Evolutionary conservation across 2,888 invertebrate species (phyloP).

Genomic region (Baronia brevicornis): DNA sequence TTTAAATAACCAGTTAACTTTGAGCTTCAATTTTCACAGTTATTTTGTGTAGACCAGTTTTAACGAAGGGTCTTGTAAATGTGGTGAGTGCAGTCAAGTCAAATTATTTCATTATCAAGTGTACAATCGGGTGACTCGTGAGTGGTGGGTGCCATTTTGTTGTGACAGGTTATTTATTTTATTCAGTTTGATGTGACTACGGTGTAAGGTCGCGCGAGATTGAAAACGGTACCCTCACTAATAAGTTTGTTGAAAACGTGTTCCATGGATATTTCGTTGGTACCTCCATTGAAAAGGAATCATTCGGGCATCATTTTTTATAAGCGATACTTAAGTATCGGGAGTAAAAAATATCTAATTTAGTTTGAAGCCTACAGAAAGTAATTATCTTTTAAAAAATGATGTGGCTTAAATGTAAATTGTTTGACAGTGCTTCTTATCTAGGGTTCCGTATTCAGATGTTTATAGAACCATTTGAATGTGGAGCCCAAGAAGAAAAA

Average conservation of each 20-base stretch:
- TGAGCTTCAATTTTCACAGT: constrained; percentile 21
- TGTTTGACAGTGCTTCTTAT: too few species aligned
- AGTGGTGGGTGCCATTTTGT: constrained; percentile 35
- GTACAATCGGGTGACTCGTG: constrained; percentile 39
- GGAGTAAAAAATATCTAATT: too few species aligned
- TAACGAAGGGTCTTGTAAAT: constrained; percentile 23
- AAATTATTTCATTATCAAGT: constrained; percentile 55
- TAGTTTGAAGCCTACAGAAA: too few species aligned
- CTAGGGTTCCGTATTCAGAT: too few species aligned
- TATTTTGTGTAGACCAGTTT: constrained; percentile 11
- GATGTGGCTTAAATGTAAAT: too few species aligned
- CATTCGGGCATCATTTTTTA: not conserved
- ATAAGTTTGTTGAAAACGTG: constrained; percentile 14
- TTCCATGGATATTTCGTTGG: not conserved
- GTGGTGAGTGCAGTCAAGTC: constrained; percentile 35
- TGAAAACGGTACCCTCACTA: constrained; percentile 21
- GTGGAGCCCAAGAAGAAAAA: too few species aligned
- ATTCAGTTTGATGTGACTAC: constrained; percentile 23
- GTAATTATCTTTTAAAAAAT: too few species aligned
- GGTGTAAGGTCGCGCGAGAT: constrained; percentile 14
- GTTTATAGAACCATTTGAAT: too few species aligned
- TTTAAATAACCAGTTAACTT: constrained; percentile 24
- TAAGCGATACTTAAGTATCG: too few species aligned
- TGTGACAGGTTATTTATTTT: constrained; percentile 48
- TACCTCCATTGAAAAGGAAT: not conserved